phyloP scores from a whole-genome alignment of 2,797 vertebrate genomes.

The Coilia nasus region DNA sequence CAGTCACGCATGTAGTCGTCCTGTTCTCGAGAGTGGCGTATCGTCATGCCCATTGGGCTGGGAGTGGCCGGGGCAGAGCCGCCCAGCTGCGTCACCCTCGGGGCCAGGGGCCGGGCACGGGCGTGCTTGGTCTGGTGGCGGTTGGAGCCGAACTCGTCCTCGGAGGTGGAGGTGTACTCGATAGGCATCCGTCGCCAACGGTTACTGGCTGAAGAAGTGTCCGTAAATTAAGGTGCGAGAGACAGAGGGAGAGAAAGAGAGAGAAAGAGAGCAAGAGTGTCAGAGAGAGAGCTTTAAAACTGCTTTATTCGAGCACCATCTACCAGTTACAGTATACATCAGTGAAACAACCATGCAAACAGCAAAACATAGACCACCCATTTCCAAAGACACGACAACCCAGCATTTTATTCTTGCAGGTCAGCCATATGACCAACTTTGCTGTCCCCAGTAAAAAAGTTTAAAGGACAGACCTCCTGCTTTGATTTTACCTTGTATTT shows the following conservation, averaged over 20 bases:
- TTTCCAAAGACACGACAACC: no score
- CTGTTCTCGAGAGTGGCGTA: slow-evolving; percentile 87
- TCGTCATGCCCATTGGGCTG: slow-evolving; percentile 73
- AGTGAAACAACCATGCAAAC: no score
- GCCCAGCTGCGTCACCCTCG: slow-evolving; percentile 83
- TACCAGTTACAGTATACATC: no score
- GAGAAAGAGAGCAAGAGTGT: background rate
- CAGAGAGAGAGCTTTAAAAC: background rate
- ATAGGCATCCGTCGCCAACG: slow-evolving; percentile 93
- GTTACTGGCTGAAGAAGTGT: slow-evolving; percentile 76
- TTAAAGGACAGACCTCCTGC: no score
- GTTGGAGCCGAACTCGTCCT: slow-evolving; percentile 97
- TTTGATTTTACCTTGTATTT: no score
- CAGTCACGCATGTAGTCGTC: slow-evolving; percentile 96
- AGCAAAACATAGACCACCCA: no score
- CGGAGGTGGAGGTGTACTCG: slow-evolving; percentile 96
- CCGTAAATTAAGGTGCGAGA: slow-evolving; percentile 39
- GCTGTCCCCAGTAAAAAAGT: no score
- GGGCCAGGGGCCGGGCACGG: slow-evolving; percentile 76
- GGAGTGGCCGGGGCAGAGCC: slow-evolving; percentile 80
- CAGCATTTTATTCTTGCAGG: no score
- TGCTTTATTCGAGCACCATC: no score
- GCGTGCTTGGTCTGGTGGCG: slow-evolving; percentile 89
- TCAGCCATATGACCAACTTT: no score
- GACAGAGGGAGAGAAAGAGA: background rate